Conservation (phyloP, 2,888 invertebrate genomes). For the Anthoptus insignis region DNA sequence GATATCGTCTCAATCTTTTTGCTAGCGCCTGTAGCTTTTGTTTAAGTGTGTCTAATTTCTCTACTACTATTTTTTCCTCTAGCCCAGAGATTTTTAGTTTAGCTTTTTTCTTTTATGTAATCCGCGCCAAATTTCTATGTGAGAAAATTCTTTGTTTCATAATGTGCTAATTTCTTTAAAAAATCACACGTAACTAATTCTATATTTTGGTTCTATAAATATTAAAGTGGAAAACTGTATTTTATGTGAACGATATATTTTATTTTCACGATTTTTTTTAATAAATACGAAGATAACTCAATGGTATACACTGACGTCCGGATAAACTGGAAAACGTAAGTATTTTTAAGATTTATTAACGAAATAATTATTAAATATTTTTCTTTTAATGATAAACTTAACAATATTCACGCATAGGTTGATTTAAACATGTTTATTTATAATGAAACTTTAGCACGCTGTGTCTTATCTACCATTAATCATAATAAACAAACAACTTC, state of each 20-base stretch:
- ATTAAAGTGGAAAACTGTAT: slow-evolving; percentile 1
- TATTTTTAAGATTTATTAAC: not conserved
- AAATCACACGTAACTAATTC: not conserved
- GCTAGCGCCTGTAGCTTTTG: not conserved
- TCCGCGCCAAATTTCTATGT: slow-evolving; percentile 44
- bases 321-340: slow-evolving; percentile 25
- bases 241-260: too few relatives aligned
- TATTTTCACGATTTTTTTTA: too few relatives aligned
- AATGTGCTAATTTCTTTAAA: slow-evolving; percentile 14
- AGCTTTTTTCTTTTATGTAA: slow-evolving; percentile 14
- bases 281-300: slow-evolving; percentile 1
- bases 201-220: not conserved
- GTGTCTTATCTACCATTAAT: not conserved
- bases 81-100: slow-evolving; percentile 18
- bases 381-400: slow-evolving; percentile 6
- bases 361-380: not conserved
- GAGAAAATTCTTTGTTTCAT: slow-evolving; percentile 49
- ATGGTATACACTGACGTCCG: slow-evolving; percentile 6
- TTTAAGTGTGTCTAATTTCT: not conserved
- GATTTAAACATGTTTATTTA: too few relatives aligned
- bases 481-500: slow-evolving; percentile 33
- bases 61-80: not conserved
- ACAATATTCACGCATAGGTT: not conserved
- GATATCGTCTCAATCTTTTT: not conserved
- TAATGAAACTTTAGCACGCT: too few relatives aligned